Conservation (phyloP, 2,888 invertebrate genomes). For the Machimus atricapillus region DNA sequence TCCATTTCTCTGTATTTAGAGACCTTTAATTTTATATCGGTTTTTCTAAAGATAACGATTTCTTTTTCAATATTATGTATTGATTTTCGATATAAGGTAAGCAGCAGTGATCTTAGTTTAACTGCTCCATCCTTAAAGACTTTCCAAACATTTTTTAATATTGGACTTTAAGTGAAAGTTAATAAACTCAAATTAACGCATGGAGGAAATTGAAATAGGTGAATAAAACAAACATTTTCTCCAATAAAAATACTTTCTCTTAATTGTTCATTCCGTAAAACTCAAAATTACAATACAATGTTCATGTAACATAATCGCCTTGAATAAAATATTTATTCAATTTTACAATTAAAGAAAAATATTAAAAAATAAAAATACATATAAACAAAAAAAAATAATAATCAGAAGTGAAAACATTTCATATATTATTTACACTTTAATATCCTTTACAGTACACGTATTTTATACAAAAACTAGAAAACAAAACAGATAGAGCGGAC, state of each 20-base stretch:
- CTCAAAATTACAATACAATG: not conserved
- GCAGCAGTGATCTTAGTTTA: too few relatives aligned
- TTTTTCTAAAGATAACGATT: too few relatives aligned
- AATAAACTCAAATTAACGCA: too few relatives aligned
- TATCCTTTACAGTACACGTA: slow-evolving; percentile 20
- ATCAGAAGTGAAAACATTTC: not conserved
- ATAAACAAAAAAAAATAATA: not conserved
- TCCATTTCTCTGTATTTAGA: not conserved
- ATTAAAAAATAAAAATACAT: not conserved
- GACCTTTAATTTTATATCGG: too few relatives aligned
- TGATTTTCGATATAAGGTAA: too few relatives aligned
- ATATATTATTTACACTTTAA: slow-evolving; percentile 31
- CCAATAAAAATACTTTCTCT: not conserved
- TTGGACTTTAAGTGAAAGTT: too few relatives aligned
- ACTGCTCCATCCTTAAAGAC: too few relatives aligned
- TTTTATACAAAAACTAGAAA: slow-evolving; percentile 12
- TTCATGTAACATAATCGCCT: not conserved
- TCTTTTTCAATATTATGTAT: too few relatives aligned
- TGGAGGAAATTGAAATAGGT: not conserved
- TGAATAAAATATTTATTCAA: slow-evolving; percentile 28
- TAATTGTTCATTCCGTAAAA: not conserved
- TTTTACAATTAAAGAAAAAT: not conserved
- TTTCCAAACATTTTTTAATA: too few relatives aligned
- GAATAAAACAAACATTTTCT: not conserved
- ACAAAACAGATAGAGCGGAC: not conserved